Percentiles rank a stretch among this genome's conserved stretches.
Conservation (phyloP, 2,888 invertebrate genomes). For the Ochlodes sylvanus region DNA sequence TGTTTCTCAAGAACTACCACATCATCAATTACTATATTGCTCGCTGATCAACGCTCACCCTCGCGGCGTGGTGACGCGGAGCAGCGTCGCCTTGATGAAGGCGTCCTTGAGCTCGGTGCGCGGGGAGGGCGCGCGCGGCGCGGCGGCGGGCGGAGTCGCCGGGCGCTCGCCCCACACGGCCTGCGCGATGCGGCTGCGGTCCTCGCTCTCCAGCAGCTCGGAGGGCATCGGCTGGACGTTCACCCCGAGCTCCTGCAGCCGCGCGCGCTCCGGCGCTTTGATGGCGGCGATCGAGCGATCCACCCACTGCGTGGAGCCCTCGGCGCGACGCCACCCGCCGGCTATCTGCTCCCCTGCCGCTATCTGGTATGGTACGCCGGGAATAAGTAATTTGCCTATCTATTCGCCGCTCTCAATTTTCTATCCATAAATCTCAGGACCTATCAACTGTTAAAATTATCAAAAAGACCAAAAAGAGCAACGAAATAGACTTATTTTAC, state of each 20-base stretch:
- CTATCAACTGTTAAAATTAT: no score
- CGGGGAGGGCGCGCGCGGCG: constrained; percentile 45
- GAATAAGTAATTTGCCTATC: constrained; percentile 44
- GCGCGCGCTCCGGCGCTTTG: constrained; percentile 40
- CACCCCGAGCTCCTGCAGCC: constrained; percentile 50
- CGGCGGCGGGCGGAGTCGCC: constrained; percentile 46
- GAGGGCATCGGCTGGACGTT: constrained; percentile 76
- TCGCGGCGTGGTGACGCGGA: constrained; percentile 56
- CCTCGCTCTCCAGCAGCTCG: constrained; percentile 83
- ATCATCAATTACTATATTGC: no score
- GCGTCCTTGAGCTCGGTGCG: constrained; percentile 44
- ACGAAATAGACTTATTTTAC: no score
- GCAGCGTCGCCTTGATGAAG: constrained; percentile 48
- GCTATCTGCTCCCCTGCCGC: constrained; percentile 84
- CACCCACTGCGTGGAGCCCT: constrained; percentile 58
- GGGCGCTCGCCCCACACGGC: constrained; percentile 64
- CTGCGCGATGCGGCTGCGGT: constrained; percentile 64
- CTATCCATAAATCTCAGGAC: no score
- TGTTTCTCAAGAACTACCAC: no score
- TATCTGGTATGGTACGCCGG: constrained; percentile 68
- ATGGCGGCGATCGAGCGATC: constrained; percentile 50
- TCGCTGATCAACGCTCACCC: constrained; percentile 41
- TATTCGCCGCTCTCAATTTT: no score
- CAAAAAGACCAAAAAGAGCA: no score
- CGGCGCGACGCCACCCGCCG: constrained; percentile 78